Base-by-base conservation (phyloP, 2,113 vertebrate genomes). In the Sinocyclocheilus rhinocerous region DNA sequence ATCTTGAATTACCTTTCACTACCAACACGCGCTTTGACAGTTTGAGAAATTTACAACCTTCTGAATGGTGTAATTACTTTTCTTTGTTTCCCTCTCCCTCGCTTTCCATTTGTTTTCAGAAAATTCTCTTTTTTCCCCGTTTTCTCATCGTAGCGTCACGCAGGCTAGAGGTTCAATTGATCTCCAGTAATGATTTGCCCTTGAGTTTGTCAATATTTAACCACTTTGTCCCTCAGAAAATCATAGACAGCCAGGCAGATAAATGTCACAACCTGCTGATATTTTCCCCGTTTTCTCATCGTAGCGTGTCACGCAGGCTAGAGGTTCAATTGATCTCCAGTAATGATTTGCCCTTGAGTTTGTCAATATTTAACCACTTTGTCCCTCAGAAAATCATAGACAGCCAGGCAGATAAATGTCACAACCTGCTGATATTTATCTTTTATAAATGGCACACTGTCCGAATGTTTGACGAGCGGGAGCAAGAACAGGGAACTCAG, bases 201-300 rank as follows among this genome's bases (percentile, higher is more conserved):
- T 85, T 55, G 73, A 86, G 87, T 88, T 84, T 89, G 89, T 91
- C 90, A 91, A 91, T 91, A 91, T 91, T 90, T 90, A 90, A 90
- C 83, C 89, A 70, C 83, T 88, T 83, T 85, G 88, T 83, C 91
- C 85, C 89, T 76, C 84, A 76, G 88, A 88, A 86, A 88, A 88
- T 88, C 91, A 84, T 88, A 63, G 76, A 87, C 70, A 87, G 59
- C 67, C 73, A 29, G 67, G 63, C 86, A 88, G 86, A 90, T 88
- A 91, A 91, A 90, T 91, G 90, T 91, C 91, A 90, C 85, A 91
- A 90, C 91, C 88, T 87, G 85, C 81, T 90, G 91, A 89, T 91
- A 91, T 91, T 91, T 91, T 57, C 12, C 2, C 52, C 16, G 9
- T 20, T 67, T 70, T 29, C 22, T 12, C 4, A 1, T 57, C 36